Conservation (phyloP, 2,888 invertebrate genomes). For the Hydrotaea cyrtoneurina region DNA sequence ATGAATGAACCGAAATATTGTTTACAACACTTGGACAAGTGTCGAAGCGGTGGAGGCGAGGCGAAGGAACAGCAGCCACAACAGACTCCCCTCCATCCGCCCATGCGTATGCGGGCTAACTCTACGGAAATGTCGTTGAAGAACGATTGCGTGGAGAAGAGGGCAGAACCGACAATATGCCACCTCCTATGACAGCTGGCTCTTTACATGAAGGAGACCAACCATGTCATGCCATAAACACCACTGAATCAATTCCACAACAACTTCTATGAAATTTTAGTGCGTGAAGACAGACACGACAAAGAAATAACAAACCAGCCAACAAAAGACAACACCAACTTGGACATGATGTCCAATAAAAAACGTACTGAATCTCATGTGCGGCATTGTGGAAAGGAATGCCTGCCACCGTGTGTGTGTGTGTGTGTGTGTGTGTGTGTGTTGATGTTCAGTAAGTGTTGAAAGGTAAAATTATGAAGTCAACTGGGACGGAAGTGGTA, state of each 20-base stretch:
- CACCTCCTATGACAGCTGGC: background rate
- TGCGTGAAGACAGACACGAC: background rate
- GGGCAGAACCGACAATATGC: background rate
- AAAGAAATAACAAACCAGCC: background rate
- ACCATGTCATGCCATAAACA: conserved; percentile 13
- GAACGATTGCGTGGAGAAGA: background rate
- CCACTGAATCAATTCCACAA: background rate
- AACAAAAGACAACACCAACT: background rate
- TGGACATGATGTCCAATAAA: conserved; percentile 11
- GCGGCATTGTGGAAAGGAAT: background rate
- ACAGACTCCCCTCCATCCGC: background rate
- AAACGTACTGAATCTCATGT: background rate
- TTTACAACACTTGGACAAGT: conserved; percentile 37
- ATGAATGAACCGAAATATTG: conserved; percentile 37
- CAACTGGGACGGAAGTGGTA: conserved; percentile 13
- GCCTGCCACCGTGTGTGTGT: background rate
- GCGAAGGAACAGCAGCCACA: background rate
- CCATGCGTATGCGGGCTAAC: background rate
- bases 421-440: background rate
- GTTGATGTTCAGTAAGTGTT: conserved; percentile 1
- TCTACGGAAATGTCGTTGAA: background rate
- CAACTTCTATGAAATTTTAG: background rate
- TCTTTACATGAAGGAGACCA: background rate
- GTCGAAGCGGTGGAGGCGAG: background rate
- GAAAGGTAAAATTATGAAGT: conserved; percentile 35